Evolutionary conservation across 2,888 invertebrate genomes (phyloP).

Genomic region (Fragum whitleyi): DNA sequence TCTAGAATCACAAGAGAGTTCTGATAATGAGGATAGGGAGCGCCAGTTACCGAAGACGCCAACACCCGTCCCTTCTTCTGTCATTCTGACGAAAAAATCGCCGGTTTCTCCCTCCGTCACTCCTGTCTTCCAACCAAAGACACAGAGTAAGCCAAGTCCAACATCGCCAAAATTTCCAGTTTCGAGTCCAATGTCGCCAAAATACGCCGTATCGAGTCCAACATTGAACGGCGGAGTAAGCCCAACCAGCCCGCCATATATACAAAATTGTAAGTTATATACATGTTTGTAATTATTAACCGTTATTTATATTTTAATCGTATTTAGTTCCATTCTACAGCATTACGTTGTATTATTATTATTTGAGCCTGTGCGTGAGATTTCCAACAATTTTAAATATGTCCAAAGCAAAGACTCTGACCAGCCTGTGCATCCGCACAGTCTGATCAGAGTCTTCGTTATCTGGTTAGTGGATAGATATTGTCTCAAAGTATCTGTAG

Average conservation of each 20-base stretch:
- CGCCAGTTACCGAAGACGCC: conserved; percentile 52
- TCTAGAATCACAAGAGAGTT: conserved; percentile 49
- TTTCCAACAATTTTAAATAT: too few relatives aligned
- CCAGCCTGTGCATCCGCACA: too few relatives aligned
- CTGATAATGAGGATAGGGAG: conserved; percentile 34
- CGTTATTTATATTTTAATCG: too few relatives aligned
- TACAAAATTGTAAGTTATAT: conserved; percentile 58
- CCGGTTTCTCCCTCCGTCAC: conserved; percentile 48
- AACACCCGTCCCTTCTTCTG: background rate
- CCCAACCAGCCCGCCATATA: conserved; percentile 24
- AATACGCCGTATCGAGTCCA: background rate
- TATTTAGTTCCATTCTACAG: too few relatives aligned
- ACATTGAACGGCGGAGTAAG: conserved; percentile 21
- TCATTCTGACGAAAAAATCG: conserved; percentile 34
- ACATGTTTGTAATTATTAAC: too few relatives aligned
- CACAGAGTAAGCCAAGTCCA: conserved; percentile 6
- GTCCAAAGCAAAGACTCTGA: too few relatives aligned
- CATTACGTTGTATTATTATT: too few relatives aligned
- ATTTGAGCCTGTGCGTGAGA: too few relatives aligned
- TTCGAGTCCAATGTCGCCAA: background rate
- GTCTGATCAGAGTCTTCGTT: too few relatives aligned
- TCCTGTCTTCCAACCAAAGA: conserved; percentile 25
- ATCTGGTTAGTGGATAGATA: too few relatives aligned
- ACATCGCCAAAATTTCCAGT: conserved; percentile 7
- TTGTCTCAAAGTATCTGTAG: too few relatives aligned